A percentile compares a stretch with the other conserved stretches of the same genome.
Conservation (phyloP, 2,113 vertebrate species). For the Dryoscopus gambensis region DNA sequence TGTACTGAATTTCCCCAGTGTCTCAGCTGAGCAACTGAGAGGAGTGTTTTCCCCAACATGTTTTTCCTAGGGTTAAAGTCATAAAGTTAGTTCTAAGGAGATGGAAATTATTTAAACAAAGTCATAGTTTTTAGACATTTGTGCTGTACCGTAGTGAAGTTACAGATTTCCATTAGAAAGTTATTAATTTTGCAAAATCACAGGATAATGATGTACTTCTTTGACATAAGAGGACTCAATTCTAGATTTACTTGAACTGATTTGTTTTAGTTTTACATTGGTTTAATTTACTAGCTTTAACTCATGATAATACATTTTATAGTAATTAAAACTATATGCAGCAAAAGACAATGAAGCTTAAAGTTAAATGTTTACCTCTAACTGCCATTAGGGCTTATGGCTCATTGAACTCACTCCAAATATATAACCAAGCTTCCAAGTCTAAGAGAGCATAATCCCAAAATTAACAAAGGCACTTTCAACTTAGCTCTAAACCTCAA, state of each 20-base stretch:
- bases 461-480: conserved; percentile 14
- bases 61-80: background rate
- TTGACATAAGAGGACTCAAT: background rate
- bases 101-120: background rate
- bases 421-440: background rate
- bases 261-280: background rate
- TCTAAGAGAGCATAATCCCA: background rate
- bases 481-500: conserved; percentile 19
- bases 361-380: background rate
- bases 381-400: background rate
- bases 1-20: background rate
- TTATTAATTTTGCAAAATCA: background rate
- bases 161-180: background rate
- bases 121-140: background rate
- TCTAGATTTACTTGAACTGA: background rate
- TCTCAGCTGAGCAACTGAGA: background rate
- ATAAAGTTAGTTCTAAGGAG: background rate
- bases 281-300: background rate
- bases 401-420: conserved; percentile 15
- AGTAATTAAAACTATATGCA: background rate
- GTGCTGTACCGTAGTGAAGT: background rate
- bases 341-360: background rate
- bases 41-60: background rate
- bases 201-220: background rate
- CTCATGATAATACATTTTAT: background rate